Evolutionary conservation across 1,140 invertebrate species (phyloP), one percentile per base, ranked within the genome.

Genomic region (Chelonus insularis): DNA sequence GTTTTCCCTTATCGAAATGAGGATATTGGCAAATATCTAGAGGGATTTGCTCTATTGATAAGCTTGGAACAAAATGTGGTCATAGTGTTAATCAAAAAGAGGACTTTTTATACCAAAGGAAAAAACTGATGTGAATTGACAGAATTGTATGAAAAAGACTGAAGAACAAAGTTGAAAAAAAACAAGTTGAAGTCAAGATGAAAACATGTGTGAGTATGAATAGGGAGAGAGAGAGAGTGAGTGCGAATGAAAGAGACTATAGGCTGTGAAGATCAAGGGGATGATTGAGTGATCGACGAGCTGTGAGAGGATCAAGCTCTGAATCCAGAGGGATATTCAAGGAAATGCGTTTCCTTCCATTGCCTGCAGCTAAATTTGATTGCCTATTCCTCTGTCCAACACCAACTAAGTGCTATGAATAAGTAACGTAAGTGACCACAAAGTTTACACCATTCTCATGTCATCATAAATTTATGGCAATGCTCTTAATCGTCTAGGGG

Each of bases 311-410:
- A 34, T 64, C 23, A 47, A 61, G 51, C 25, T 50, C 25, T 36
- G n/a, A 45, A 52, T 43, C 37, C 62, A 20, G 59, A 18, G 63
- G 61, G 61, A 57, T 29, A 29, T 29, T 29, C 34, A 57, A 57
- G 61, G 63, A 23, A 8, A 43, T 21, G 32, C 34, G 57, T 67
- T 29, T 60, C 18, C 64, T 69, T 66, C 65, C 63, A 60, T 62
- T 56, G 65, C 67, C 63, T 37, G 39, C 60, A 70, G 70, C 69
- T 54, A 76, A 69, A 76, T 78, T 78, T 77, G 74, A 78, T 78
- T 76, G 75, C 68, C 72, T 61, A 57, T 68, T 59, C 67, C 56
- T 57, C 62, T 52, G 16, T 39, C 55, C 20, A 63, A 47, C 45
- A 41, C 51, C 56, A 57, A 50, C 65, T 59, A 61, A 37, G 45